Base-by-base conservation (phyloP, 2,113 vertebrate genomes). In the Xenus cinereus region DNA sequence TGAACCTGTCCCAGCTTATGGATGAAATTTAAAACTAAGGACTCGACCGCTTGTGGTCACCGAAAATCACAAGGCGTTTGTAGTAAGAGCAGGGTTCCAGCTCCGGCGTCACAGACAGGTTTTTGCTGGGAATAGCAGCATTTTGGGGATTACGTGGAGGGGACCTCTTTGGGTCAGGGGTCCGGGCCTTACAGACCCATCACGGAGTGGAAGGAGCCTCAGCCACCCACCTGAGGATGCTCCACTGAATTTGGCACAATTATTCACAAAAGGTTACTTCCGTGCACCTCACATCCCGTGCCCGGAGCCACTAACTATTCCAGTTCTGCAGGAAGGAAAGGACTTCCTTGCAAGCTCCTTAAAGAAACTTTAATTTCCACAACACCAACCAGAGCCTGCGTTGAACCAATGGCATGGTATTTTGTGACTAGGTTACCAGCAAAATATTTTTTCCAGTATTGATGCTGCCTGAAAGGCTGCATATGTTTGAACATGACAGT, bases 31-130 rank as follows among this genome's bases (percentile, higher is more conserved):
- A 81, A 92, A 90, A 56, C 56, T 54, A 81, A 93, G 73, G 62
- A 56, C 56, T 86, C 94, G 76, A 60, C 91, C 60, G 33, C 27
- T 93, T 90, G 86, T 14, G 94, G 95, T 76, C 76, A 53, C 57
- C 45, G 86, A 84, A 94, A 95, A 95, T 97, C 80, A 95, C 66
- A 93, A 80, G 69, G 88, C 76, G 59, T 67, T 60, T 74, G 22
- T 64, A 64, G 90, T 62, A 90, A 90, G 82, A 96, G 51, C 69
- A 93, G 85, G 68, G 66, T 79, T 89, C 80, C 66, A 75, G 33
- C 84, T 59, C 14, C 8, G 4, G 73, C 2, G 0, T 75, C 69
- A 62, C 0, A 0, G 83, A 43, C 72, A 54, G 6, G 23, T 71
- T 88, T 90, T 90, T 2, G 1, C 72, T 81, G 46, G 41, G 46